Percentiles rank a stretch among this genome's conserved stretches.
Evolutionary conservation across 2,797 vertebrate genomes (phyloP).

Genomic region (Antrozous pallidus): DNA sequence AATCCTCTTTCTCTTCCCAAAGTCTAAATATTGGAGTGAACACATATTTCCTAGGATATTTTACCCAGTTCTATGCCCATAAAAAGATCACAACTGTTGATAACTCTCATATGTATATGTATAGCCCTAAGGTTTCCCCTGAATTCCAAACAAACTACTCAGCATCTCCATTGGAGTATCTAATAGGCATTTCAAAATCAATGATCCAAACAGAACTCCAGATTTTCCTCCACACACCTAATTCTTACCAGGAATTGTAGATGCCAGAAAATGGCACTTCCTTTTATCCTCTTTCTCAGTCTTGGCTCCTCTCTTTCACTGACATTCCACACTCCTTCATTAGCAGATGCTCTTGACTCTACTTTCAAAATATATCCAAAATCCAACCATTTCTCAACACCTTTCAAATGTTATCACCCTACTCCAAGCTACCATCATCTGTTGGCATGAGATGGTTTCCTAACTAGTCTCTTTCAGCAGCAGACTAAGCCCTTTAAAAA

Average conservation of each 20-base stretch:
- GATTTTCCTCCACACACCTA: not conserved
- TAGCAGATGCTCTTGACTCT: not conserved
- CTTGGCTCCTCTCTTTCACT: not conserved
- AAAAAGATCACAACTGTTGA: not conserved
- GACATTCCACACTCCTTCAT: not conserved
- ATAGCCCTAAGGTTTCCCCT: not conserved
- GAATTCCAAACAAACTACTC: not conserved
- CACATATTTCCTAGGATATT: not conserved
- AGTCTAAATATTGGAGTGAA: not conserved
- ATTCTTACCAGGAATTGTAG: not conserved
- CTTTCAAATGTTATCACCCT: not conserved
- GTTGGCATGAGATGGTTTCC: not conserved
- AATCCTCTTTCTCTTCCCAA: not conserved
- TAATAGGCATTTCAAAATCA: not conserved
- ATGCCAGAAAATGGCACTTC: not conserved
- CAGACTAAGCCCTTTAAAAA: not conserved
- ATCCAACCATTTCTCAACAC: not conserved
- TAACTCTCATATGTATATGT: not conserved
- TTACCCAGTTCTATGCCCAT: not conserved
- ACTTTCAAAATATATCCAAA: not conserved
- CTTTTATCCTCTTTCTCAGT: not conserved
- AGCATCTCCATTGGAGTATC: not conserved
- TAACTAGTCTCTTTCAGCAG: not conserved
- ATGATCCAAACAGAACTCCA: not conserved
- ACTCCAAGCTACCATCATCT: not conserved